A percentile compares a stretch with the other conserved stretches of the same genome.
These are phyloP conservation scores for Solenopsis invicta DNA, from an alignment of 1,140 invertebrate genomes.

Conservation along the genomic window DNA sequence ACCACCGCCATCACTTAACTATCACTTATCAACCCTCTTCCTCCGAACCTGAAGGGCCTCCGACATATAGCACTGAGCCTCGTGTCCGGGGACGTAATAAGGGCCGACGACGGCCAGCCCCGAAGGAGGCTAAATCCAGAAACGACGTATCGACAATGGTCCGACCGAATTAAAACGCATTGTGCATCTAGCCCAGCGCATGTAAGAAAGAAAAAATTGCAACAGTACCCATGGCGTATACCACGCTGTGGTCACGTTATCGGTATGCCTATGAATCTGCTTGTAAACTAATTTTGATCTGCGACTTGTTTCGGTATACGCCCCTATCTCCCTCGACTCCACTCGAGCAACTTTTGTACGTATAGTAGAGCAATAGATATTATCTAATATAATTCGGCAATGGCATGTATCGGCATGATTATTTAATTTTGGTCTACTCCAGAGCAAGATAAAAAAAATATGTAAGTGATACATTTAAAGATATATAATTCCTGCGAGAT, in stretches of 20 bases:
- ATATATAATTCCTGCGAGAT: neutral
- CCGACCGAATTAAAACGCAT: slow-evolving; percentile 87
- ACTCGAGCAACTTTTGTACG: slow-evolving; percentile 35
- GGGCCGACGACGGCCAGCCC: slow-evolving; percentile 87
- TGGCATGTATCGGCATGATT: slow-evolving; percentile 54
- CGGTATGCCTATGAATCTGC: slow-evolving; percentile 71
- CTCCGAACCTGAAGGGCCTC: slow-evolving; percentile 78
- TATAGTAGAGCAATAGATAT: slow-evolving; percentile 47
- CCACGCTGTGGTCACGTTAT: slow-evolving; percentile 77
- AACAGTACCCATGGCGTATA: slow-evolving; percentile 67
- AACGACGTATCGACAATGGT: slow-evolving; percentile 81
- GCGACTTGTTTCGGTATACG: slow-evolving; percentile 23
- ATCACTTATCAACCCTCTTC: slow-evolving; percentile 45
- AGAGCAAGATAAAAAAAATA: neutral
- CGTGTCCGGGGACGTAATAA: slow-evolving; percentile 88
- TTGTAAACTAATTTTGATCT: slow-evolving; percentile 51
- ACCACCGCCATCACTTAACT: slow-evolving; percentile 53
- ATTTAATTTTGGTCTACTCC: neutral
- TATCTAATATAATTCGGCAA: slow-evolving; percentile 29
- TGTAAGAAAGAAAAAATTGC: slow-evolving; percentile 77
- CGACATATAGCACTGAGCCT: slow-evolving; percentile 89
- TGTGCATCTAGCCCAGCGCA: slow-evolving; percentile 88
- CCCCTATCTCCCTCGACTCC: neutral
- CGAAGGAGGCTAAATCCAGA: slow-evolving; percentile 84
- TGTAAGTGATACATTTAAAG: neutral